Conservation (phyloP, 2,888 invertebrate species). For the Acholoe squamosa region DNA sequence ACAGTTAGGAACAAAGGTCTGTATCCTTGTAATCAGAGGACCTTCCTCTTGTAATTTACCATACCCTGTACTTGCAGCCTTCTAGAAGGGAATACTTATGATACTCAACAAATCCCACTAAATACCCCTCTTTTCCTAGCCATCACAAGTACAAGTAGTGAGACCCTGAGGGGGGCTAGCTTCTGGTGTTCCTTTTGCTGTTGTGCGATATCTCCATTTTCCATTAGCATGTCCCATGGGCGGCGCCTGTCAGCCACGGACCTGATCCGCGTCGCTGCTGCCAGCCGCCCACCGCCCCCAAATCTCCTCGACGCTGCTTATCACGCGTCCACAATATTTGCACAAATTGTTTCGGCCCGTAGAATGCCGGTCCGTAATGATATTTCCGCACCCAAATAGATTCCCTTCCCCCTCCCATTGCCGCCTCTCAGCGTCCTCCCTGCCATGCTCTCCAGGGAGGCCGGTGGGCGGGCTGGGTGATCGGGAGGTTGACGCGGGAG, state of each 20-base stretch:
- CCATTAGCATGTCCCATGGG: constrained; percentile 52
- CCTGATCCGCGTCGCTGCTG: not conserved
- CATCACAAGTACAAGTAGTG: no score
- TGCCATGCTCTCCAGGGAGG: constrained; percentile 8
- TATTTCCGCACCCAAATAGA: constrained; percentile 53
- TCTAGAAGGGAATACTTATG: no score
- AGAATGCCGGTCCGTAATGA: constrained; percentile 46
- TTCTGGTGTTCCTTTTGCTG: not conserved
- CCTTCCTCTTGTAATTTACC: no score
- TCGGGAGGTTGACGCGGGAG: not conserved
- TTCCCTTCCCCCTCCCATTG: constrained; percentile 6
- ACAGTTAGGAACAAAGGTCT: no score
- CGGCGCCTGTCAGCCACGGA: not conserved
- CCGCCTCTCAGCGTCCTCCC: constrained; percentile 12
- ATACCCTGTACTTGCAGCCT: no score
- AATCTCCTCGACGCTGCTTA: constrained; percentile 35
- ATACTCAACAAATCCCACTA: no score
- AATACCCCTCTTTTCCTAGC: no score
- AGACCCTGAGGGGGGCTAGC: no score
- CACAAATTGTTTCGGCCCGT: constrained; percentile 57
- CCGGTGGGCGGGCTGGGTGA: not conserved
- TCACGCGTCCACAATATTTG: constrained; percentile 53
- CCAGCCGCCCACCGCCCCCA: constrained; percentile 5
- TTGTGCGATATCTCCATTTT: constrained; percentile 47
- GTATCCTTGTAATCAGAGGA: no score